These are phyloP conservation scores for Galeopsomyia nigrocyanea DNA, from an alignment of 2,888 invertebrate genomes.

Conservation along the genomic window DNA sequence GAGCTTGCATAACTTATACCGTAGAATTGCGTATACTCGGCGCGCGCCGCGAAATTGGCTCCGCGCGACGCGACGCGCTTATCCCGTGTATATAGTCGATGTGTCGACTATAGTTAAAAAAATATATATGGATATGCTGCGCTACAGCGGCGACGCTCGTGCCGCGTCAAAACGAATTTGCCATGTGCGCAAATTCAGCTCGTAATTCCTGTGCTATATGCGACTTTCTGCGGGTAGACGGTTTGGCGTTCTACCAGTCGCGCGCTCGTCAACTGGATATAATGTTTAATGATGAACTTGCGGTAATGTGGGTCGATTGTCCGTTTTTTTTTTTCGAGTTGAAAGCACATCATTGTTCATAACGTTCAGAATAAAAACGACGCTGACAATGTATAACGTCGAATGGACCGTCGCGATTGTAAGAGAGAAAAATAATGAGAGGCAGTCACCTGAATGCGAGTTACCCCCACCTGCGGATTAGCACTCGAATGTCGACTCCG, in stretches of 20 bases:
- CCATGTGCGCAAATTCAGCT: conserved; percentile 16
- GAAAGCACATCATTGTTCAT: too few relatives aligned
- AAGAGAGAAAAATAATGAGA: too few relatives aligned
- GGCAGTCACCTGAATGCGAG: too few relatives aligned
- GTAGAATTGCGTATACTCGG: too few relatives aligned
- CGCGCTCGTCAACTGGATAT: background rate
- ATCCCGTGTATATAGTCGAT: background rate
- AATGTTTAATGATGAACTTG: conserved; percentile 33
- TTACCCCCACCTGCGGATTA: too few relatives aligned
- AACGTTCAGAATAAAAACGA: too few relatives aligned
- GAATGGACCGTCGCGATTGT: too few relatives aligned
- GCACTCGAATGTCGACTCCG: too few relatives aligned
- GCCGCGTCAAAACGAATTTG: conserved; percentile 19
- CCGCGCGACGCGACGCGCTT: conserved; percentile 11
- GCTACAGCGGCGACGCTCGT: background rate
- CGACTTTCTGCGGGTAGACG: background rate
- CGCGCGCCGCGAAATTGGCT: conserved; percentile 24
- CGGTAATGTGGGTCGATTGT: too few relatives aligned
- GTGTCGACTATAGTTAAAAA: conserved; percentile 8
- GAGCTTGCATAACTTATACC: conserved; percentile 16
- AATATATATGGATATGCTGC: background rate
- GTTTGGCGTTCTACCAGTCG: background rate
- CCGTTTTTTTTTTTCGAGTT: too few relatives aligned
- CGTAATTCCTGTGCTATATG: conserved; percentile 1
- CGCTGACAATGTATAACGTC: too few relatives aligned